Evolutionary conservation across 2,888 invertebrate genomes (phyloP), one percentile per base, ranked within the genome.

Genomic region (Clitarchus hookeri): DNA sequence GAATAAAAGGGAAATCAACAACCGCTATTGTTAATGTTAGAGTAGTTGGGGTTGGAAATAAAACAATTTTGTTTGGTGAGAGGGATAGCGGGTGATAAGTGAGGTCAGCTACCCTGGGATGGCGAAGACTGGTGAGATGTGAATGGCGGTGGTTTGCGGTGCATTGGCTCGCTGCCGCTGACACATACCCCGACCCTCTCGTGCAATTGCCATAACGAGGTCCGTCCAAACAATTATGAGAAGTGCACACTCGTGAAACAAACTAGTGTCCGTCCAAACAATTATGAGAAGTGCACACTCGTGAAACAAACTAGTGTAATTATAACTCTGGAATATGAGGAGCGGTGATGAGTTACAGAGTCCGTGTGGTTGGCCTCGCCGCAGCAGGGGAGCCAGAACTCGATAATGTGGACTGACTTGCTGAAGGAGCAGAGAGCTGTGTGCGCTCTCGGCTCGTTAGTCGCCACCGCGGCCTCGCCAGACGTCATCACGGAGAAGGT

Each of bases 231-330:
- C 65, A 65, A 65, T 65, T 65, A 65, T 19, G 65, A 65, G 65
- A 65, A n/a, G 65, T n/a, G 65, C 65, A 65, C 65, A 65, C 65
- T 65, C 65, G 65, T 65, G 65, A 65, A 65, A 65, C 16, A 65
- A 65, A 65, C 65, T 65, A 65, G 65, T 65, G 65, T 65, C n/a
- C n/a, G n/a, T n/a, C n/a, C n/a, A n/a, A n/a, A 65, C 65, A 65
- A 65, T 65, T 65, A 65, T 19, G 65, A 65, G 65, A 65, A n/a
- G 65, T n/a, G 65, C 65, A 65, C 65, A 65, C 65, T 65, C 65
- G 65, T 65, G 65, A 65, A 65, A 65, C 16, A 65, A 65, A 65
- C 65, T 65, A 65, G 65, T 65, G 65, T 65, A 65, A 65, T 65
- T 6, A 65, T 65, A 65, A 65, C 65, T 65, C 65, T 65, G 11